Conservation (phyloP, 2,113 vertebrate genomes). For the Lepidothrix coronata region DNA sequence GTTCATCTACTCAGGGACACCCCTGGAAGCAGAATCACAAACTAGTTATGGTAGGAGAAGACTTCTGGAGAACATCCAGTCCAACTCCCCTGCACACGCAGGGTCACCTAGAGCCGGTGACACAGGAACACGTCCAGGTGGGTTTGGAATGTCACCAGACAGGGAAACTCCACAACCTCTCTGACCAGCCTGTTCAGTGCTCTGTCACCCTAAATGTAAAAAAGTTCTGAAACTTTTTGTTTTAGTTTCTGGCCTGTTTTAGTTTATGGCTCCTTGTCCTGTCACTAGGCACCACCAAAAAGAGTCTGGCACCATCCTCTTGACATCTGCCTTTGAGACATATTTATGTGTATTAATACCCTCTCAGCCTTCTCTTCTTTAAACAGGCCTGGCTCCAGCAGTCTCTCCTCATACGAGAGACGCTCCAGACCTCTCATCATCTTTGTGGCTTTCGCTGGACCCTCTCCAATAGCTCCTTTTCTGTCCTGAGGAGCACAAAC, state of each 20-base stretch:
- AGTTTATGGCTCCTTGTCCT: too few relatives aligned
- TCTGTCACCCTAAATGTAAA: too few relatives aligned
- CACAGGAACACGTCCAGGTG: background rate
- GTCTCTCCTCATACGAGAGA: background rate
- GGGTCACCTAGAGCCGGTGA: too few relatives aligned
- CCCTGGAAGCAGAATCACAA: background rate
- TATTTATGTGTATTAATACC: fast-evolving
- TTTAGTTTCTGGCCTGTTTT: background rate
- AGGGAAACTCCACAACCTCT: background rate
- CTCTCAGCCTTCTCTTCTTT: too few relatives aligned
- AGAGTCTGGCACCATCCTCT: too few relatives aligned
- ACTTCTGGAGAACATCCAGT: background rate
- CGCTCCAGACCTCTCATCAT: too few relatives aligned
- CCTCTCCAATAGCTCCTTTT: background rate
- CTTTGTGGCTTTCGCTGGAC: background rate
- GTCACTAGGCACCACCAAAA: background rate
- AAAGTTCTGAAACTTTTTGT: background rate
- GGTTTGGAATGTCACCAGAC: background rate
- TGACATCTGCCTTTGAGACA: fast-evolving
- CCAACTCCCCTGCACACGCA: fast-evolving
- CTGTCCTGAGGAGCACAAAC: too few relatives aligned
- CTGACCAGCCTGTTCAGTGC: background rate
- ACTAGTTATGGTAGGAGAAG: too few relatives aligned
- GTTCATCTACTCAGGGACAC: too few relatives aligned
- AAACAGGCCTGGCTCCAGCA: background rate